A percentile compares a stretch with the other conserved stretches of the same genome.
These are phyloP conservation scores for Microcebus murinus DNA, from an alignment of 2,113 vertebrate genomes.

Conservation along the genomic window DNA sequence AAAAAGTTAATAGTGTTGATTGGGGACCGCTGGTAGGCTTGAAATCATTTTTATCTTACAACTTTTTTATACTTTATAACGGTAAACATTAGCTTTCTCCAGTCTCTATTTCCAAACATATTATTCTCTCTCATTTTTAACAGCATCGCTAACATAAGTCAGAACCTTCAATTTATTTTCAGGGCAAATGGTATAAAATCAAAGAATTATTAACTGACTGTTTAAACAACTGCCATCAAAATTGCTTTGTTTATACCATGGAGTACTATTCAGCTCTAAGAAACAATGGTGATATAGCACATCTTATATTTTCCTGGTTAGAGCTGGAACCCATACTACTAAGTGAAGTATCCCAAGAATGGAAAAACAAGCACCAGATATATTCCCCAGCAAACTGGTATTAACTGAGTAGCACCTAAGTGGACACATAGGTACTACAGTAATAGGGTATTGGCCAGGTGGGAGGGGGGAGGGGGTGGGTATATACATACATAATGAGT, in stretches of 20 bases:
- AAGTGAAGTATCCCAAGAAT: too few species aligned
- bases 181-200: neutral
- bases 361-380: too few species aligned
- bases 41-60: neutral
- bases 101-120: neutral
- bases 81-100: neutral
- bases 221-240: neutral
- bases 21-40: neutral
- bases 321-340: too few species aligned
- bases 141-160: neutral
- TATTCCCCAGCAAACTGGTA: too few species aligned
- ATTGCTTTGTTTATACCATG: neutral
- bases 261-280: too few species aligned
- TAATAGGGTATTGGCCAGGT: too few species aligned
- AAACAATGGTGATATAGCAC: too few species aligned
- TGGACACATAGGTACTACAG: too few species aligned
- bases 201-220: neutral
- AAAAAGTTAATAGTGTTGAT: neutral
- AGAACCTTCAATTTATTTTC: neutral
- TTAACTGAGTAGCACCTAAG: too few species aligned
- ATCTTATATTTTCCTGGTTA: too few species aligned
- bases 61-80: neutral
- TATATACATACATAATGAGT: too few species aligned
- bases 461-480: too few species aligned
- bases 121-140: neutral